phyloP scores from a whole-genome alignment of 1,140 invertebrate species.

The Drosophila quadrilineata region DNA sequence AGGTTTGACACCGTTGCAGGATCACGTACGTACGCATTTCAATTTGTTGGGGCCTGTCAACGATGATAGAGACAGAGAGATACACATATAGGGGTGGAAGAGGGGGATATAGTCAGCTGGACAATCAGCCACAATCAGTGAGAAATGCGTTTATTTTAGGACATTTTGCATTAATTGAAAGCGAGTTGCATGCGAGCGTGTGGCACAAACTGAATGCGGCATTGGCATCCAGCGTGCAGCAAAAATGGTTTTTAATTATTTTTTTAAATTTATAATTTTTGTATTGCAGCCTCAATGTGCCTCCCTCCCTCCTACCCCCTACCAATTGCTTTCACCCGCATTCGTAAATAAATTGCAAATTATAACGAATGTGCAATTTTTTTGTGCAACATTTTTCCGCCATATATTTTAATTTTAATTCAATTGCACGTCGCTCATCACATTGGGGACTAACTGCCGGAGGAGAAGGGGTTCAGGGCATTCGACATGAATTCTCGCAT shows the following conservation, averaged over 20 bases:
- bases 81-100: not conserved
- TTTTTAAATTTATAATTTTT: slow-evolving; percentile 69
- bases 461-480: not conserved
- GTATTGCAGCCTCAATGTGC: not conserved
- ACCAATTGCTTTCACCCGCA: not conserved
- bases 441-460: slow-evolving; percentile 1
- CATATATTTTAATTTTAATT: slow-evolving; percentile 73
- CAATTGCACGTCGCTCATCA: slow-evolving; percentile 62
- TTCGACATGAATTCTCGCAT: not conserved
- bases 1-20: not conserved
- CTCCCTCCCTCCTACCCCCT: not conserved
- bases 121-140: slow-evolving; percentile 65
- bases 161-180: slow-evolving; percentile 71
- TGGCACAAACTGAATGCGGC: slow-evolving; percentile 5
- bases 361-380: slow-evolving; percentile 51
- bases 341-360: slow-evolving; percentile 62
- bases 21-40: slow-evolving; percentile 50
- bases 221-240: slow-evolving; percentile 13
- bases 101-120: slow-evolving; percentile 24
- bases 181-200: slow-evolving; percentile 46
- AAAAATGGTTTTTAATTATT: slow-evolving; percentile 72
- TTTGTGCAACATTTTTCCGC: slow-evolving; percentile 28
- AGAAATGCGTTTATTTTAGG: slow-evolving; percentile 66
- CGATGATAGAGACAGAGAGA: not conserved
- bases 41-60: slow-evolving; percentile 43